Evolutionary conservation across 2,797 vertebrate species (phyloP), one percentile per base, ranked within the genome.

Genomic region (Malurus leucopterus): DNA sequence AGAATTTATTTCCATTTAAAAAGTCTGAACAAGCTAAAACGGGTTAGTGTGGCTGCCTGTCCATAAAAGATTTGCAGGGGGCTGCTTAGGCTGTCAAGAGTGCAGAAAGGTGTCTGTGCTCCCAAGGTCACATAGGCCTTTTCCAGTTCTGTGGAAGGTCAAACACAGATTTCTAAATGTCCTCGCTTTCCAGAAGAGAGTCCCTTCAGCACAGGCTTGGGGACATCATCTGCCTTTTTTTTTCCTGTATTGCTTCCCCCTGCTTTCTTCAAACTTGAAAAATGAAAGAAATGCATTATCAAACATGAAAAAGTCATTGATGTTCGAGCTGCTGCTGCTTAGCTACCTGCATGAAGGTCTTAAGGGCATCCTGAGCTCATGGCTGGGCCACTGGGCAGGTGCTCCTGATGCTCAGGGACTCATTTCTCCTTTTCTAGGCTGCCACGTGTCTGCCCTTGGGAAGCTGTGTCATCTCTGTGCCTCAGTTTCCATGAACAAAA

Each of bases 1-100:
- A 41, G 30, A 73, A 85, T 91, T 94, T 92, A 65, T 88, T 93
- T 94, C 69, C 67, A 41, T 91, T 95, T 58, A 72, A 84, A 80
- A 71, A 38, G 51, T 63, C 76, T 58, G 80, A 89, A 38, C 51
- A 72, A 72, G 93, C 40, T 62, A 51, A 76, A 90, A 80, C 54
- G 71, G 62, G 29, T 72, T 82, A 87, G 30, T 76, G 63, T 72
- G 38, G 22, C 64, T 86, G 54, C 59, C 62, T 72, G 57, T 59
- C 49, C 50, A 36, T 62, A 71, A 80, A 75, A 55, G 47, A 59
- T 82, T 65, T 86, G 32, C 53, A 62, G 71, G 53, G 29, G 38
- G 6, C 65, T 84, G 32, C 63, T 84, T 49, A 11, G 38, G 13
- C 41, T 51, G 22, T 29, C 51, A 43, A 38, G 69, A 47, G 15